Evolutionary conservation across 53 echinoderm and acorn worm species (phyloP).

Genomic region (Patiria pectinifera): DNA sequence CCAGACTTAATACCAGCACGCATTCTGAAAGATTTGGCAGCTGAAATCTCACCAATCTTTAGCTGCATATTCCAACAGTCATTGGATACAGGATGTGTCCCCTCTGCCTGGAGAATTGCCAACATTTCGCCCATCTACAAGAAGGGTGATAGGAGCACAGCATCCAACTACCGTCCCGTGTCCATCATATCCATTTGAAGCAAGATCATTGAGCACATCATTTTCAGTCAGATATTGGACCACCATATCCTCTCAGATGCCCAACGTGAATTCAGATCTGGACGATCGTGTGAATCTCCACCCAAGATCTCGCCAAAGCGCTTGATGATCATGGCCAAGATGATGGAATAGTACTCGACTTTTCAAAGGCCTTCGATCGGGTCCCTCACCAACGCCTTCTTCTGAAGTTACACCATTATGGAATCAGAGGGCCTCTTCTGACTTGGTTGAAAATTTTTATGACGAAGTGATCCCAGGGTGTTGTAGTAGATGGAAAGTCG

Average conservation of each 20-base stretch:
- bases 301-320: conserved; percentile 54
- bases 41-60: conserved; percentile 56
- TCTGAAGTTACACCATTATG: conserved; percentile 42
- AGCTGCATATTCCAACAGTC: conserved; percentile 68
- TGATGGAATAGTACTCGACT: conserved; percentile 62
- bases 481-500: conserved; percentile 2
- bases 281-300: conserved; percentile 68
- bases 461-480: conserved; percentile 1
- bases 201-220: conserved; percentile 52
- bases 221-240: conserved; percentile 63
- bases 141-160: neutral
- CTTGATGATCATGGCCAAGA: conserved; percentile 60
- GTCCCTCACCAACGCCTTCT: conserved; percentile 50
- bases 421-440: neutral
- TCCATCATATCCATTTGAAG: neutral
- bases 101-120: conserved; percentile 4
- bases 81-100: conserved; percentile 55
- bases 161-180: neutral
- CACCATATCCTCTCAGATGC: conserved; percentile 56
- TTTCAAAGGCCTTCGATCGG: conserved; percentile 56
- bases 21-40: neutral
- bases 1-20: no score
- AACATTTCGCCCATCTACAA: neutral
- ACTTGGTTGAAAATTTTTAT: conserved; percentile 34
- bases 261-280: conserved; percentile 61